Percentiles rank a stretch among this genome's conserved stretches.
These are phyloP conservation scores for Pangasius macronema DNA, from an alignment of 2,797 vertebrate genomes.

Conservation along the genomic window DNA sequence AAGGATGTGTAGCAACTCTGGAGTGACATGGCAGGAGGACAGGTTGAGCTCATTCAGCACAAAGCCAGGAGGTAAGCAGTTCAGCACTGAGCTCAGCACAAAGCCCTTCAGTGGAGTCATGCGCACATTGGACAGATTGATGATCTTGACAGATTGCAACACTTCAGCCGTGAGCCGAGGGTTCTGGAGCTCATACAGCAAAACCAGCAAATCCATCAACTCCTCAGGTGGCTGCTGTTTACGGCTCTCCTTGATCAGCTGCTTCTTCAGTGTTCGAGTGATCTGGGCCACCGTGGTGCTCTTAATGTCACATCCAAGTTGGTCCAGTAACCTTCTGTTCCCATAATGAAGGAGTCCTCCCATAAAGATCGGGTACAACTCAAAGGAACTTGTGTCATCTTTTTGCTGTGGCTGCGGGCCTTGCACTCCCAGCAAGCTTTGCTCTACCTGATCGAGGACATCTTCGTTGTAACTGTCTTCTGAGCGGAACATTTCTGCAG, in stretches of 20 bases:
- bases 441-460: conserved; percentile 92
- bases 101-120: conserved; percentile 94
- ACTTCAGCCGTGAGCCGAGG: conserved; percentile 87
- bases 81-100: conserved; percentile 84
- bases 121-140: conserved; percentile 82
- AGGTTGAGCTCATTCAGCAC: conserved; percentile 85
- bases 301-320: conserved; percentile 91
- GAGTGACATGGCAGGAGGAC: conserved; percentile 85
- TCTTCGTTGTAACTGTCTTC: conserved; percentile 93
- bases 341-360: conserved; percentile 89
- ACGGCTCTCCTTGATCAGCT: conserved; percentile 79
- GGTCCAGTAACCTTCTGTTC: conserved; percentile 86
- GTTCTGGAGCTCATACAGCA: conserved; percentile 96
- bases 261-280: conserved; percentile 83
- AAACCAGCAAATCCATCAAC: conserved; percentile 91
- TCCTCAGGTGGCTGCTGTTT: conserved; percentile 86
- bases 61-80: conserved; percentile 73
- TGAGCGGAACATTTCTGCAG: conserved; percentile 88
- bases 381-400: conserved; percentile 81
- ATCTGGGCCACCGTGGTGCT: conserved; percentile 89
- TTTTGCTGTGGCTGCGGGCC: conserved; percentile 80
- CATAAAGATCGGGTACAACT: conserved; percentile 97
- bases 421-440: conserved; percentile 88
- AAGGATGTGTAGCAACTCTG: conserved; percentile 77
- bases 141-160: conserved; percentile 77